Evolutionary conservation across 2,113 vertebrate genomes (phyloP).

Genomic region (Xiphias gladius): DNA sequence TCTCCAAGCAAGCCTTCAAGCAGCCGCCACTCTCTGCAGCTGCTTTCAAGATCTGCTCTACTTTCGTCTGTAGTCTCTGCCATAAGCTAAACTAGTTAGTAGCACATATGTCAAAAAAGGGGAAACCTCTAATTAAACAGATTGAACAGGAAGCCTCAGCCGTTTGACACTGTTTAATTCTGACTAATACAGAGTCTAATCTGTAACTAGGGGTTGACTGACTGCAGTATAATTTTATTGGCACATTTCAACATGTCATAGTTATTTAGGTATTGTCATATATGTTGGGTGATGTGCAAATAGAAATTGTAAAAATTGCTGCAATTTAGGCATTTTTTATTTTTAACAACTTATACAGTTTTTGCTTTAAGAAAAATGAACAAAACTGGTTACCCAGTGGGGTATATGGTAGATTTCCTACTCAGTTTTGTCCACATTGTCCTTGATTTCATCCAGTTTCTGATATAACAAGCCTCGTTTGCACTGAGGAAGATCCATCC

Average conservation of each 20-base stretch:
- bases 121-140: conserved; percentile 37
- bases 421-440: background rate
- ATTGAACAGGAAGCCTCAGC: conserved; percentile 10
- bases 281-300: background rate
- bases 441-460: background rate
- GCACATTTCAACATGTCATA: background rate
- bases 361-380: background rate
- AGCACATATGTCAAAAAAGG: conserved; percentile 19
- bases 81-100: conserved; percentile 28
- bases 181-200: conserved; percentile 15
- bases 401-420: background rate
- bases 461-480: background rate
- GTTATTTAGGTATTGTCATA: background rate
- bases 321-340: background rate
- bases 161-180: conserved; percentile 3
- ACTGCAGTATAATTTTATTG: background rate
- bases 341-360: background rate
- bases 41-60: background rate
- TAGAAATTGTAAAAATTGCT: background rate
- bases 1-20: background rate
- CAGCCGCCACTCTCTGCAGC: background rate
- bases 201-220: background rate
- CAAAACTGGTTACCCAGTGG: background rate
- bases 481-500: background rate
- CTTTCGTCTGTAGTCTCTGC: background rate